Base-by-base conservation (phyloP, 2,113 vertebrate genomes). In the Tiliqua scincoides region DNA sequence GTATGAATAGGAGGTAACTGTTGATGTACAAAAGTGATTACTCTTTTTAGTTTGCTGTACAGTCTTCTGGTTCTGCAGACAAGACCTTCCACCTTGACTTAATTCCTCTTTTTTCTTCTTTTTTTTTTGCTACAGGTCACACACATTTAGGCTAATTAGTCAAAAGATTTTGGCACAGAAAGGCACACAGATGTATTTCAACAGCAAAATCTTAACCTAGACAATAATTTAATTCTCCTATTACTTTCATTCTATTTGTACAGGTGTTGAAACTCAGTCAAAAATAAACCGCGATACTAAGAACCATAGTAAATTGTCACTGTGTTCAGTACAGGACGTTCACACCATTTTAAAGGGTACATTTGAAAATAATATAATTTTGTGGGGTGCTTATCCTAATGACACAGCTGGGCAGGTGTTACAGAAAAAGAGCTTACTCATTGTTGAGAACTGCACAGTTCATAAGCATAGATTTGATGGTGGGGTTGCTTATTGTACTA, bases 91-190 rank as follows among this genome's bases (percentile, higher is more conserved):
- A 32, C 43, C 65, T 70, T 52, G 37, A 59, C 32, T 59, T 83
- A 59, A 72, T 72, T 81, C 70, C 35, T 32, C 10, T 12, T 14
- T 87, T 48, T 48, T 91, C 75, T 92, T 14, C 86, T 48, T 48
- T 91, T 73, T 92, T 94, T 95, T 82, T 82, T 91, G 67, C 85
- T 88, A 91, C 89, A 90, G 62, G 83, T 93, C 89, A 87, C 75
- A 93, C 83, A 89, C 52, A 89, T 91, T 93, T 93, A 85, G 37
- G 83, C 63, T 95, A 95, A 95, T 95, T 94, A 93, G 91, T 89
- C 88, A 54, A 88, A 87, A 80, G 90, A 57, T 95, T 95, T 95
- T 96, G 91, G 95, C 88, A 95, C 90, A 37, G 68, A 82, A 62
- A 84, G 79, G 81, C 54, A 75, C 80, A 88, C 73, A 54, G 86